Conservation (phyloP, 1,140 invertebrate species). For the Stenopsyche tienmushanensis region DNA sequence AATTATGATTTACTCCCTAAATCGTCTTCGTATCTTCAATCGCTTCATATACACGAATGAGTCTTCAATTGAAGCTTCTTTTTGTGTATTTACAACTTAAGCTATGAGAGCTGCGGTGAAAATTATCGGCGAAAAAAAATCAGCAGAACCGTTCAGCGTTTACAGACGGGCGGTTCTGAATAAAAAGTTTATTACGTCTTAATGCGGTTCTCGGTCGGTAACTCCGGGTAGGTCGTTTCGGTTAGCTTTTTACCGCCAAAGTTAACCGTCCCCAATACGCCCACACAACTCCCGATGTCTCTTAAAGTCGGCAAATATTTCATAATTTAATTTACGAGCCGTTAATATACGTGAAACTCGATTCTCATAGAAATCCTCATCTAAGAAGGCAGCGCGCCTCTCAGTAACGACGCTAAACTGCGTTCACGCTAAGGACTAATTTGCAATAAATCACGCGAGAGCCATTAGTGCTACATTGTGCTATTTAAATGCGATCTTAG, state of each 20-base stretch:
- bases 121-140: no score
- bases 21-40: no score
- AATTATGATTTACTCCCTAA: no score
- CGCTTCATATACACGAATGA: no score
- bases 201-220: not conserved
- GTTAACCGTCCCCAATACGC: no score
- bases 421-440: not conserved
- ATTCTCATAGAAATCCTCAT: no score
- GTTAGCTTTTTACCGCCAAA: not conserved
- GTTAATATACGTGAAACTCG: conserved; percentile 37
- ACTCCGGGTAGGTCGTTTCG: not conserved
- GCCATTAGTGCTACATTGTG: not conserved
- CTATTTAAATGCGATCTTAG: conserved; percentile 5
- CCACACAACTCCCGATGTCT: not conserved
- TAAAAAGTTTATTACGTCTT: conserved; percentile 8
- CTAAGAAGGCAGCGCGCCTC: not conserved
- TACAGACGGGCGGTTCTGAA: not conserved
- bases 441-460: conserved; percentile 1
- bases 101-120: no score
- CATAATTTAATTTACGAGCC: conserved; percentile 33
- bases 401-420: no score
- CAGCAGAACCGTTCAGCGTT: not conserved
- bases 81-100: no score
- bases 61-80: no score
- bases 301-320: conserved; percentile 6